These are phyloP conservation scores for Sarcophaga carnaria DNA, from an alignment of 2,888 invertebrate species.

Conservation along the genomic window DNA sequence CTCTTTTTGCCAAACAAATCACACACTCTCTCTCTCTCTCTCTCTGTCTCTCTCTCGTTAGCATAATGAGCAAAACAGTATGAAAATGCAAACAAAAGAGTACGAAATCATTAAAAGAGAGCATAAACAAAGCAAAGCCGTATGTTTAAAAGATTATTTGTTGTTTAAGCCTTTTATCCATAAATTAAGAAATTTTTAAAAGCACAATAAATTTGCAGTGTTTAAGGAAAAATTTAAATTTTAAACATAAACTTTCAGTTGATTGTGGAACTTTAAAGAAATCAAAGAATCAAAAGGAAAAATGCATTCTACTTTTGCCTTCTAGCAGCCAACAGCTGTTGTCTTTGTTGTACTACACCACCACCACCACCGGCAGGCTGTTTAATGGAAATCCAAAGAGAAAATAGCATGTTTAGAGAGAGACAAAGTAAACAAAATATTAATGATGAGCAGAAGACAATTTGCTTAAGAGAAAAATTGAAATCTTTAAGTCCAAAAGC, in stretches of 20 bases:
- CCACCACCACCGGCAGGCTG: no score
- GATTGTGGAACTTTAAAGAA: slow-evolving; percentile 27
- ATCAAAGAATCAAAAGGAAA: background rate
- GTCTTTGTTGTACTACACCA: background rate
- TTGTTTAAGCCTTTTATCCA: background rate
- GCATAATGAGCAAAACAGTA: background rate
- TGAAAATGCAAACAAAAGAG: background rate
- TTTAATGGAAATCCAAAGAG: background rate
- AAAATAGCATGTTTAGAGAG: background rate
- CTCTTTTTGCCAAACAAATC: no score
- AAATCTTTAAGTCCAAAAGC: background rate
- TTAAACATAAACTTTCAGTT: slow-evolving; percentile 26
- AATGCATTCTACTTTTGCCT: no score
- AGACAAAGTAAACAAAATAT: background rate
- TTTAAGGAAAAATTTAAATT: background rate
- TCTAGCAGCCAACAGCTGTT: background rate
- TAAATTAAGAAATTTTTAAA: no score
- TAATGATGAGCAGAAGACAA: background rate
- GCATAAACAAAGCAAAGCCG: background rate
- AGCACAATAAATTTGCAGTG: no score
- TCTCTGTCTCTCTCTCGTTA: background rate
- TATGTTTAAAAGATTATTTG: background rate
- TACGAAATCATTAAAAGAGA: background rate
- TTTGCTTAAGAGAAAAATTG: background rate
- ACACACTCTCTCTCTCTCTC: background rate